These are phyloP conservation scores for Merodon equestris DNA, from an alignment of 2,888 invertebrate species.

Conservation along the genomic window DNA sequence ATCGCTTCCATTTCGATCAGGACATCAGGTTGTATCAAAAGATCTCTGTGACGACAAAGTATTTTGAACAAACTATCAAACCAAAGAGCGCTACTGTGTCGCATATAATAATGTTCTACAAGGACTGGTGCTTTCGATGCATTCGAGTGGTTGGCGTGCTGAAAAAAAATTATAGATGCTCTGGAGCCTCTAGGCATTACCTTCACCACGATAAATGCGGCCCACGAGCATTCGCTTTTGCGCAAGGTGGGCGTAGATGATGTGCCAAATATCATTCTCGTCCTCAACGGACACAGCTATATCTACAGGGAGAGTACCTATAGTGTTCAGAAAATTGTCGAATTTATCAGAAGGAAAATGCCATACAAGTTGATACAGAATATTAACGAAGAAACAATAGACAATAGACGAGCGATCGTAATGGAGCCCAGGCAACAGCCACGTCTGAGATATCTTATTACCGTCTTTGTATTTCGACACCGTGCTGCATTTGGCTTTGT, in stretches of 20 bases:
- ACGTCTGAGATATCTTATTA: conserved; percentile 91
- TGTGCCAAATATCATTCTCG: conserved; percentile 89
- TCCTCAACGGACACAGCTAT: conserved; percentile 89
- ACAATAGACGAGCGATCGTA: conserved; percentile 90
- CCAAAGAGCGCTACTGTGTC: conserved; percentile 91
- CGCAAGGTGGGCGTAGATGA: conserved; percentile 89
- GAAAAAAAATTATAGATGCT: conserved; percentile 90
- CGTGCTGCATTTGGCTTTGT: conserved; percentile 92
- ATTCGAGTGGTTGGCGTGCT: conserved; percentile 92
- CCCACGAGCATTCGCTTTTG: conserved; percentile 88
- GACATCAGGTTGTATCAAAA: conserved; percentile 93
- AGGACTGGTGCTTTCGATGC: conserved; percentile 97
- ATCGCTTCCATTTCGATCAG: conserved; percentile 90
- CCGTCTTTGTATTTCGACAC: conserved; percentile 92
- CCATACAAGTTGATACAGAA: conserved; percentile 88
- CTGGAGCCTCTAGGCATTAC: conserved; percentile 87
- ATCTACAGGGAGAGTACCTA: conserved; percentile 91
- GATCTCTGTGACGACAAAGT: conserved; percentile 90
- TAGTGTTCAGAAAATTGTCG: conserved; percentile 89
- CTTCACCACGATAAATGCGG: conserved; percentile 91
- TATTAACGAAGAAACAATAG: conserved; percentile 86
- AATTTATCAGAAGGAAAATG: conserved; percentile 92
- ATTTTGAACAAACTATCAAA: conserved; percentile 91
- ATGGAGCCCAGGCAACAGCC: conserved; percentile 89
- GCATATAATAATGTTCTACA: conserved; percentile 93